Evolutionary conservation across 1,140 invertebrate genomes (phyloP), one percentile per base, ranked within the genome.

Genomic region (Berghia stephanieae): DNA sequence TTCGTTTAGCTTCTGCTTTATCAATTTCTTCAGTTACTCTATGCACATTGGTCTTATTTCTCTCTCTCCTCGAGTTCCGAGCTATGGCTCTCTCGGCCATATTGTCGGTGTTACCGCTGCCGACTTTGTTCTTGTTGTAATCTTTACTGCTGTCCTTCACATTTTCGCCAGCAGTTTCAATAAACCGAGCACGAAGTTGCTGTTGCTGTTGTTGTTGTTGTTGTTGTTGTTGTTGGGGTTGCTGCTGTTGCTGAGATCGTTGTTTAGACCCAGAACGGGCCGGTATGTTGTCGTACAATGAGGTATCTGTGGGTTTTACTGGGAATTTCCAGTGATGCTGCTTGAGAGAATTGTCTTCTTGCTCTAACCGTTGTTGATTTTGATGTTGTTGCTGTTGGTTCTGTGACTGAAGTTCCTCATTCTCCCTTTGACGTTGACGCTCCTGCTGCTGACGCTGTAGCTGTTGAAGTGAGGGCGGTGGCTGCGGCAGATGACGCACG

Each of bases 31-130:
- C 77, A 21, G 70, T 24, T 24, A 60, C 55, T 70, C 63, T 49
- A 34, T 66, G n/a, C 2, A 34, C 55, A 31, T 75, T 75, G 31
- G 4, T 75, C 55, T 34, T 69, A n/a, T 60, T 24, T 40, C 68
- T 68, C 34, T 80, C 68, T 38, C 67, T 57, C 42, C 77, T 73
- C 38, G 66, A 66, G 27, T 67, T 60, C 27, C 77, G 69, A 40
- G 68, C 74, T 16, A 82, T 75, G 55, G 80, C 52, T 57, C 84
- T 78, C 63, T 84, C 84, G 38, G 83, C 83, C 85, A 86, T 85
- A 4, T 63, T 52, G 2, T 60, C 57, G 27, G 57, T 46, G 2
- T 21, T 40, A 3, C 42, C 36, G 2, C 27, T 24, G 38, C 57
- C 24, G 24, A 63, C 52, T 6, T 57, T 38, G 6, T n/a, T n/a